Conservation (phyloP, 2,888 invertebrate species). For the Dendrolimus houi region DNA sequence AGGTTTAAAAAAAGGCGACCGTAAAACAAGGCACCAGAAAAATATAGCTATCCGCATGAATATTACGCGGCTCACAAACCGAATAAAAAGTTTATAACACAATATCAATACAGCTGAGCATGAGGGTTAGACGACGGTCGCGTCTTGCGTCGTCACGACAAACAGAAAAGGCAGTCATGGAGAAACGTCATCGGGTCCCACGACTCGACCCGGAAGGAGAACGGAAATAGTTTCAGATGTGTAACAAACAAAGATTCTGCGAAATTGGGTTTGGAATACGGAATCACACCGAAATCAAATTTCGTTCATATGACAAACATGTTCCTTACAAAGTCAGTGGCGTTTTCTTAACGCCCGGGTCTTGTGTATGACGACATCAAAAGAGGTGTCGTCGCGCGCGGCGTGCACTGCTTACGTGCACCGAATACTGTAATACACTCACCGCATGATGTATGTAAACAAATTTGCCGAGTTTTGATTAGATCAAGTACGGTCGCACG, state of each 20-base stretch:
- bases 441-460: constrained; percentile 58
- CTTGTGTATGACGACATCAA: constrained; percentile 49
- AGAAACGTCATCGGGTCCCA: constrained; percentile 19
- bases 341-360: constrained; percentile 52
- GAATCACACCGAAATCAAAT: constrained; percentile 50
- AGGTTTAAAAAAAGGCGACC: neutral
- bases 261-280: constrained; percentile 45
- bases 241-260: constrained; percentile 40
- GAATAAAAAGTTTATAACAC: constrained; percentile 4
- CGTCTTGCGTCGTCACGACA: constrained; percentile 18
- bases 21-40: neutral
- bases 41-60: neutral
- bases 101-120: constrained; percentile 16
- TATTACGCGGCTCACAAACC: neutral
- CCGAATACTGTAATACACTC: constrained; percentile 48
- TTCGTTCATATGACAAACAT: constrained; percentile 56
- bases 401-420: constrained; percentile 56
- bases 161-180: constrained; percentile 17
- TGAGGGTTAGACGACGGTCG: constrained; percentile 12
- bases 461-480: constrained; percentile 70
- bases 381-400: constrained; percentile 52
- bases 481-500: constrained; percentile 50
- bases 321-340: constrained; percentile 37
- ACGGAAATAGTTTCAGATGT: constrained; percentile 35
- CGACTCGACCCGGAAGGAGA: constrained; percentile 20